phyloP scores from a whole-genome alignment of 2,113 vertebrate species.

The Xenus cinereus region DNA sequence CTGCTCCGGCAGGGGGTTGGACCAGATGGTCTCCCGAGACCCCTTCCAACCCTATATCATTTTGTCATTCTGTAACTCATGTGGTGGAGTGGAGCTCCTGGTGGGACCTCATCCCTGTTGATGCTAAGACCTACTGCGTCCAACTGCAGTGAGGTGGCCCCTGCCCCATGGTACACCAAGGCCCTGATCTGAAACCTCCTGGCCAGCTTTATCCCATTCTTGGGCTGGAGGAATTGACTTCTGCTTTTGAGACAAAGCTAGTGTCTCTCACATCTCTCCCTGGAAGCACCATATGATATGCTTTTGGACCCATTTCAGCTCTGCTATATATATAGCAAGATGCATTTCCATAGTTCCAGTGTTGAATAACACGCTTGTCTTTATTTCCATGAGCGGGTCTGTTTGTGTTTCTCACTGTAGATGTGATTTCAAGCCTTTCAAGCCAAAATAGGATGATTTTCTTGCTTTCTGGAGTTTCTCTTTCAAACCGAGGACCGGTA shows the following conservation, averaged over 20 bases:
- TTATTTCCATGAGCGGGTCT: not conserved
- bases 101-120: not conserved
- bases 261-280: not conserved
- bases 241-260: not conserved
- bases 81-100: not conserved
- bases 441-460: not conserved
- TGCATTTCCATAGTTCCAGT: not conserved
- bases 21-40: too few relatives aligned
- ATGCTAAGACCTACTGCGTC: accelerated
- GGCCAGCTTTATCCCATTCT: not conserved
- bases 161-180: not conserved
- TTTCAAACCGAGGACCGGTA: not conserved
- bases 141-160: accelerated
- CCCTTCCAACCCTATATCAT: too few relatives aligned
- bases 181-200: not conserved
- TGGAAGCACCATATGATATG: accelerated
- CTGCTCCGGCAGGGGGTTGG: too few relatives aligned
- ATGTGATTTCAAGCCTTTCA: not conserved
- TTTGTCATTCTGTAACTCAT: not conserved
- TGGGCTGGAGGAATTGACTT: not conserved
- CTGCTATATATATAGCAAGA: not conserved
- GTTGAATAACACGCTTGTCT: not conserved
- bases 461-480: not conserved
- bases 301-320: not conserved
- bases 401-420: not conserved